phyloP scores from a whole-genome alignment of 2,113 vertebrate genomes.

The Psittacara wagleri region DNA sequence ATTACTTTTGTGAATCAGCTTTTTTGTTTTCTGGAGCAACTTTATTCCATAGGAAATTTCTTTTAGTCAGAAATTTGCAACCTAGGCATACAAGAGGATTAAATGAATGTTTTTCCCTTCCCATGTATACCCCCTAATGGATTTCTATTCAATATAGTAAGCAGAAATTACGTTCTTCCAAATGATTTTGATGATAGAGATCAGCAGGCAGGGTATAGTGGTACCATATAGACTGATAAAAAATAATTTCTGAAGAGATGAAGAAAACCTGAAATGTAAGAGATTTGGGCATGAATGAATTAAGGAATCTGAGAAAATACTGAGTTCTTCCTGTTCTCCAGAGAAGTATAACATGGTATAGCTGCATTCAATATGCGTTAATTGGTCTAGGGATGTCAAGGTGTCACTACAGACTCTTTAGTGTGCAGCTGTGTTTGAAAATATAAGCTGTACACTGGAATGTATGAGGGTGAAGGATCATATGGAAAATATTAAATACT shows the following conservation, averaged over 20 bases:
- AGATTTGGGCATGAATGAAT: not conserved
- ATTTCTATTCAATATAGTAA: not conserved
- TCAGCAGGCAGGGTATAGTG: not conserved
- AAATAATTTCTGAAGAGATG: not conserved
- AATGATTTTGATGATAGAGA: not conserved
- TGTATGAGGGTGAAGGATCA: not conserved
- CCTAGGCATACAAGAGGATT: not conserved
- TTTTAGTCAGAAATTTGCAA: not conserved
- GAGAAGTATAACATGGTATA: not conserved
- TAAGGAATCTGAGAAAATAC: not conserved
- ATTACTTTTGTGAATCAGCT: not conserved
- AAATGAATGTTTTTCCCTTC: not conserved
- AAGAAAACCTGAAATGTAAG: not conserved
- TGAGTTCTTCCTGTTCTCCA: not conserved
- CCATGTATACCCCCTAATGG: not conserved
- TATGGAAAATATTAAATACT: constrained; percentile 1
- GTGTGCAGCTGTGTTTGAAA: not conserved
- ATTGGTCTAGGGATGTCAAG: not conserved
- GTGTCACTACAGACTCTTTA: not conserved
- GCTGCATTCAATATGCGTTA: not conserved
- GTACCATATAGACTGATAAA: not conserved
- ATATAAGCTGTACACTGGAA: not conserved
- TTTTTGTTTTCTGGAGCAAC: not conserved
- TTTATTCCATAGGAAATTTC: not conserved
- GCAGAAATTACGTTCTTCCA: not conserved